These are phyloP conservation scores for Argyrosomus japonicus DNA, from an alignment of 2,113 vertebrate species.

Conservation along the genomic window DNA sequence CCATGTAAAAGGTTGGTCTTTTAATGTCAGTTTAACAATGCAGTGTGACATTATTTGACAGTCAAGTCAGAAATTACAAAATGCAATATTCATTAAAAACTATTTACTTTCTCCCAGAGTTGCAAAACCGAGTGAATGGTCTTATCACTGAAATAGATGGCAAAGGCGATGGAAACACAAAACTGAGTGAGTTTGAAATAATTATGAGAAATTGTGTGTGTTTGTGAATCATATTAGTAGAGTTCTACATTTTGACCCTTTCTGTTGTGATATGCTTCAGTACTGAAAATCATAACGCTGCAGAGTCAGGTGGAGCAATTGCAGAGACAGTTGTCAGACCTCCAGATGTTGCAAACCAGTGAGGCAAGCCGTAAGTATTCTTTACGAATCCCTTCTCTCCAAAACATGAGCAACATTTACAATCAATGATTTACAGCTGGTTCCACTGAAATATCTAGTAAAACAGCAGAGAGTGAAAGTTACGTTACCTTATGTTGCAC, in stretches of 20 bases:
- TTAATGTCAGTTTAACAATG: not conserved
- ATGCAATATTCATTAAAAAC: not conserved
- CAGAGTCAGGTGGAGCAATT: constrained; percentile 51
- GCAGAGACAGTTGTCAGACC: constrained; percentile 12
- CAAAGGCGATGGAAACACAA: not conserved
- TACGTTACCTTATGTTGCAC: no score
- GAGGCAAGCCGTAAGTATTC: constrained; percentile 25
- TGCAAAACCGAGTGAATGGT: constrained; percentile 20
- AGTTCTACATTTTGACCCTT: not conserved
- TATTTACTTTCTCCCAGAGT: constrained; percentile 22
- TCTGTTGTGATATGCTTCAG: constrained; percentile 38
- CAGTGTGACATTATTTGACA: not conserved
- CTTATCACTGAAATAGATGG: not conserved
- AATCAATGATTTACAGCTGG: not conserved
- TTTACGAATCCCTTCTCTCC: not conserved
- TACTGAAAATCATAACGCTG: constrained; percentile 29
- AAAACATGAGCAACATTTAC: not conserved
- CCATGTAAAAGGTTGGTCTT: not conserved
- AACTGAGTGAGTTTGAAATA: constrained; percentile 49
- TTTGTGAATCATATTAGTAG: no score
- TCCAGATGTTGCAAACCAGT: not conserved
- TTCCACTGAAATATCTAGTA: not conserved
- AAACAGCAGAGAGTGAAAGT: no score
- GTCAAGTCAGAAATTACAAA: not conserved
- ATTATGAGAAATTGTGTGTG: not conserved